Conservation (phyloP, 2,888 invertebrate species). For the Ichneumoninae sp. region DNA sequence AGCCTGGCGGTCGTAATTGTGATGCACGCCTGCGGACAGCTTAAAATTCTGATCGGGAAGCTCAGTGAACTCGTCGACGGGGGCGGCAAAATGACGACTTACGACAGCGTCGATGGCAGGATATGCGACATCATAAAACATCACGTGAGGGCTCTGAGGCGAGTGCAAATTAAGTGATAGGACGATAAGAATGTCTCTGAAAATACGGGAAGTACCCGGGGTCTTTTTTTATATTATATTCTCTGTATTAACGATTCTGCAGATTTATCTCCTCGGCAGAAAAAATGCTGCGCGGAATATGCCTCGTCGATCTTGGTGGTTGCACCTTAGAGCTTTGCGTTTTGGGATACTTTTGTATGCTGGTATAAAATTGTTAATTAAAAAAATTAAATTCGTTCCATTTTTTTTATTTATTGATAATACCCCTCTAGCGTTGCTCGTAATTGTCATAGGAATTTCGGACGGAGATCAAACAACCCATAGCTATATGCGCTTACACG, state of each 20-base stretch:
- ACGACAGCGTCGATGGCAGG: conserved; percentile 6
- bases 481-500: conserved; percentile 71
- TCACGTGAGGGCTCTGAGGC: conserved; percentile 74
- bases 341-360: conserved; percentile 75
- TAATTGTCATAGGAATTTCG: conserved; percentile 75
- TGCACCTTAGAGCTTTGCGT: conserved; percentile 78
- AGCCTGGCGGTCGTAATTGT: conserved; percentile 76
- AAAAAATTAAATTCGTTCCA: background rate
- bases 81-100: background rate
- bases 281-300: conserved; percentile 73
- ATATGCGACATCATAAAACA: conserved; percentile 70
- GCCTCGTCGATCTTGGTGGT: conserved; percentile 76
- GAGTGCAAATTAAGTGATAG: conserved; percentile 28
- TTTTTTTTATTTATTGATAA: background rate
- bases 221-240: too few species aligned
- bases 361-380: conserved; percentile 67
- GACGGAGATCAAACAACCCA: conserved; percentile 64
- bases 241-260: background rate
- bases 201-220: too few species aligned
- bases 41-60: conserved; percentile 72
- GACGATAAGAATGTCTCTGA: background rate
- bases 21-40: conserved; percentile 78
- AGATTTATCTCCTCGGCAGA: conserved; percentile 68
- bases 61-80: conserved; percentile 67
- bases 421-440: background rate